These are phyloP conservation scores for Halichondria panicea DNA, from an alignment of 37 sponge, comb jelly and placozoan genomes.

Conservation along the genomic window DNA sequence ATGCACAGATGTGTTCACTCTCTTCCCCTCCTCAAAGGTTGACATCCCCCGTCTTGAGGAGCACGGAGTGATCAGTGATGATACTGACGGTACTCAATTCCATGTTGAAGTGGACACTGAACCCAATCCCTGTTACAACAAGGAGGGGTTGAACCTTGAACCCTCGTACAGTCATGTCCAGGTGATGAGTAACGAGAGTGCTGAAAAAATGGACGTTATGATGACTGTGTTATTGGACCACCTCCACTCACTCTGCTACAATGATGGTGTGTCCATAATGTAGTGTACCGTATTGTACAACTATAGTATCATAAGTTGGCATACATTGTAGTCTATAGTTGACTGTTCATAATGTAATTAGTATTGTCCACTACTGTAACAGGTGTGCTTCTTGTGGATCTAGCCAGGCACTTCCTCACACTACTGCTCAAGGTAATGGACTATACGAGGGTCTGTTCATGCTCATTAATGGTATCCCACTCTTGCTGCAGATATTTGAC, in stretches of 20 bases:
- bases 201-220: slow-evolving; percentile 73
- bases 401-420: neutral
- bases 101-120: slow-evolving; percentile 22
- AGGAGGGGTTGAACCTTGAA: neutral
- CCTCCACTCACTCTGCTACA: slow-evolving; percentile 26
- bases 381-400: slow-evolving; percentile 10
- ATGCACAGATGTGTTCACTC: neutral
- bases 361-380: too few species aligned
- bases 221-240: slow-evolving; percentile 54
- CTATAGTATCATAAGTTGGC: too few species aligned
- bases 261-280: slow-evolving; percentile 35
- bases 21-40: neutral
- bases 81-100: neutral
- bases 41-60: neutral
- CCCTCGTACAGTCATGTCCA: slow-evolving; percentile 3
- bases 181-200: slow-evolving; percentile 52
- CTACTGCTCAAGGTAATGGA: neutral
- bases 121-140: too few species aligned
- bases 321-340: too few species aligned
- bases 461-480: neutral
- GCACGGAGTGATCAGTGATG: neutral
- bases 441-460: neutral
- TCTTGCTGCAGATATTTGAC: slow-evolving; percentile 54
- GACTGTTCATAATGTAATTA: too few species aligned
- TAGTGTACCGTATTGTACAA: too few species aligned